A percentile compares a stretch with the other conserved stretches of the same genome.
Conservation (phyloP, 2,797 vertebrate genomes). For the Sebastes iracundus region DNA sequence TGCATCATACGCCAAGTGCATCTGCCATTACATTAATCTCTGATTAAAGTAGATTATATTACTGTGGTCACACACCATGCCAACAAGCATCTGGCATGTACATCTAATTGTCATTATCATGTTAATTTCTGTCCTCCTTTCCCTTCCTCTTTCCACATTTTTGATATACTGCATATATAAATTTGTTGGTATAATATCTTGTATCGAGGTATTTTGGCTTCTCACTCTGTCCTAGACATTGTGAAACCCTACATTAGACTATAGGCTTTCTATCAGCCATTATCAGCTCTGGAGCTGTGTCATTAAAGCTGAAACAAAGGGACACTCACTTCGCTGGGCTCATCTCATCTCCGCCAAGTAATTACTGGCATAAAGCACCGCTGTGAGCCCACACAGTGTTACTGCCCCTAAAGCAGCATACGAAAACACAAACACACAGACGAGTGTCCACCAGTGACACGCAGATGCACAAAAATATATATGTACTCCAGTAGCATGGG, state of each 20-base stretch:
- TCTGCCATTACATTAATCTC: background rate
- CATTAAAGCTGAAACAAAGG: conserved; percentile 59
- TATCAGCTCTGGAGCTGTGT: conserved; percentile 38
- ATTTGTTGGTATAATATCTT: background rate
- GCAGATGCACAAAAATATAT: background rate
- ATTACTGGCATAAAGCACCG: conserved; percentile 62
- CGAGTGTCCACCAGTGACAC: conserved; percentile 2
- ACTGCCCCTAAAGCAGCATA: conserved; percentile 20
- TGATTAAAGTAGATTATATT: conserved; percentile 5
- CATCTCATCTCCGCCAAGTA: conserved; percentile 56
- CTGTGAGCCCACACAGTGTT: conserved; percentile 43
- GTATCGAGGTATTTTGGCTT: background rate
- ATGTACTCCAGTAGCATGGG: background rate
- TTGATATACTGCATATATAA: no score
- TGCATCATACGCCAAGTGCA: background rate
- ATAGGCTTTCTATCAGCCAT: conserved; percentile 16
- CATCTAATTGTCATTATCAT: background rate
- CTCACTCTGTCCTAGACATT: background rate
- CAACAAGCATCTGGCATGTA: conserved; percentile 10
- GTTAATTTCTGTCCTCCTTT: background rate
- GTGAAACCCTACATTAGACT: conserved; percentile 4
- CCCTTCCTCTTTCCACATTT: background rate
- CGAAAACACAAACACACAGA: conserved; percentile 29
- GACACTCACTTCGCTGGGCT: conserved; percentile 42
- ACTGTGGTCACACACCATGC: conserved; percentile 3